phyloP scores from a whole-genome alignment of 2,888 invertebrate genomes.

The Lacanobia oleracea region DNA sequence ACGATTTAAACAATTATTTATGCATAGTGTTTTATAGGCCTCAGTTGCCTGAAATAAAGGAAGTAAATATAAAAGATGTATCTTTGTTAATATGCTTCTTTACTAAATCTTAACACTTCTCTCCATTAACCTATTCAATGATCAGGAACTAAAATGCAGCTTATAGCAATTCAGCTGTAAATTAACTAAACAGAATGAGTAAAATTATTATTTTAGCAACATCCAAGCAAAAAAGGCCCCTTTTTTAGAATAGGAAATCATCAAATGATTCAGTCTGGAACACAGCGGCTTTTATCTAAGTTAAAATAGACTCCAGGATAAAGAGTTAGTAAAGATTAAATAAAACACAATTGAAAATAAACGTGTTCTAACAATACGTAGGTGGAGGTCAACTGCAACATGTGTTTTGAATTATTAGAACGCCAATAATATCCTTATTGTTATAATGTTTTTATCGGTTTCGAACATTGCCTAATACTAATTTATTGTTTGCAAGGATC shows the following conservation, averaged over 20 bases:
- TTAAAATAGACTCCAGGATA: too few species aligned
- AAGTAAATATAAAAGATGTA: too few species aligned
- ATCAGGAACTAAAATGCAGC: neutral
- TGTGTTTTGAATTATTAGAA: conserved; percentile 25
- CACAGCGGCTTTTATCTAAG: too few species aligned
- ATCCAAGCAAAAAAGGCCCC: too few species aligned
- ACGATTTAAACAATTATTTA: neutral
- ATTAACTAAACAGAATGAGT: too few species aligned
- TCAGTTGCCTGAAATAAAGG: too few species aligned
- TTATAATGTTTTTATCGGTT: conserved; percentile 17
- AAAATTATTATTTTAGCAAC: too few species aligned
- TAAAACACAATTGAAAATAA: neutral
- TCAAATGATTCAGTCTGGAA: too few species aligned
- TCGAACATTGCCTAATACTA: neutral
- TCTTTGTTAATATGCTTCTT: neutral
- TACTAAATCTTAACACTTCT: neutral
- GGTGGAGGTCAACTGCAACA: conserved; percentile 19
- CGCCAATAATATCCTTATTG: conserved; percentile 11
- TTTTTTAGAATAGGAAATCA: too few species aligned
- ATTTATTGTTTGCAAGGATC: neutral
- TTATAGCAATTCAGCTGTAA: too few species aligned
- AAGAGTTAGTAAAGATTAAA: neutral
- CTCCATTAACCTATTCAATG: too few species aligned
- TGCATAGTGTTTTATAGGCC: too few species aligned
- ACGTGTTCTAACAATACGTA: neutral